Percentiles rank a stretch among this genome's conserved stretches.
Evolutionary conservation across 2,113 vertebrate species (phyloP).

Genomic region (Hyperopisus bebe): DNA sequence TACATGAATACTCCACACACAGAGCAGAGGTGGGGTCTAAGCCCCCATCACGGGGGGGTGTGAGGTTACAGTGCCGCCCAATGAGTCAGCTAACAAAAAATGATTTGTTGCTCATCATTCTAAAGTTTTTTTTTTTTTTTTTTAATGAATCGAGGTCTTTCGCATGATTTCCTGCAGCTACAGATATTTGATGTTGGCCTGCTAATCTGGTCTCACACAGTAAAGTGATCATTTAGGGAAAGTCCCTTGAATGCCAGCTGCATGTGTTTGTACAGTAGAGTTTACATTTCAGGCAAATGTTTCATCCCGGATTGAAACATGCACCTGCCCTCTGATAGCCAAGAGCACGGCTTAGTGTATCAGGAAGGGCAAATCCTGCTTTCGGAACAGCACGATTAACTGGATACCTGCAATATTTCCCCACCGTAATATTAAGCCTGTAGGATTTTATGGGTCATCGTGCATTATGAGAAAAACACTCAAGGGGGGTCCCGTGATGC

Average conservation of each 20-base stretch:
- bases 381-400: background rate
- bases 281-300: background rate
- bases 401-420: background rate
- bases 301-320: constrained; percentile 1
- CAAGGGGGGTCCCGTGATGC: background rate
- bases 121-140: background rate
- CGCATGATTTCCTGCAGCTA: background rate
- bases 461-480: background rate
- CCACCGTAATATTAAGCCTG: background rate
- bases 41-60: background rate
- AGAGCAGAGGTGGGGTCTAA: background rate
- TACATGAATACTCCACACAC: background rate
- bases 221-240: background rate
- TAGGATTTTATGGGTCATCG: background rate
- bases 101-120: background rate
- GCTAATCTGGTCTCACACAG: background rate
- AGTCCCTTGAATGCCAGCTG: background rate
- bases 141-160: background rate
- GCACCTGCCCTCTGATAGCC: background rate
- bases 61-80: background rate
- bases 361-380: background rate
- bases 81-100: background rate
- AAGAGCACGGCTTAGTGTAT: background rate
- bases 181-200: background rate
- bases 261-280: background rate